These are phyloP conservation scores for Chrysolina americana DNA, from an alignment of 2,888 invertebrate species.

Conservation along the genomic window DNA sequence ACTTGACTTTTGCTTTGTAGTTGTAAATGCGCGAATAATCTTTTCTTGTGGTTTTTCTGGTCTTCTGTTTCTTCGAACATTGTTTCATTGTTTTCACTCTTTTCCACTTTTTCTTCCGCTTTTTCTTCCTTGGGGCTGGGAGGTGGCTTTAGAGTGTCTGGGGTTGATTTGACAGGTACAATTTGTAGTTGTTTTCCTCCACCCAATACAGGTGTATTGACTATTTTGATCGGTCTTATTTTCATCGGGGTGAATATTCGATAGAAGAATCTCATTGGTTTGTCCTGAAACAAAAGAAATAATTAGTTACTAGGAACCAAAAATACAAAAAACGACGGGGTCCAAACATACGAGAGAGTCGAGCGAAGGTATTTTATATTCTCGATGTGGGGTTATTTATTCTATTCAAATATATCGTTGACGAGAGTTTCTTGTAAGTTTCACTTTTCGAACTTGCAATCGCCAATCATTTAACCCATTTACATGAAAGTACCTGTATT, in stretches of 20 bases:
- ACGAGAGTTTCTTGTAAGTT: neutral
- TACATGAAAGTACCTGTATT: neutral
- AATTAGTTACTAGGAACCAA: neutral
- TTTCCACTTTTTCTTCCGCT: constrained; percentile 40
- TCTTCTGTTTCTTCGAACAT: constrained; percentile 55
- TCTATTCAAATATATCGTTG: no score
- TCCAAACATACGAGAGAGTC: neutral
- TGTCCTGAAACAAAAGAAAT: constrained; percentile 69
- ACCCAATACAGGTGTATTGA: constrained; percentile 64
- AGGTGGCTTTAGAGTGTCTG: constrained; percentile 41
- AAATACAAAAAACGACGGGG: neutral
- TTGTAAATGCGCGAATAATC: constrained; percentile 65
- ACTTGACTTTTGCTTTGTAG: constrained; percentile 63
- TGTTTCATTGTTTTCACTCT: constrained; percentile 36
- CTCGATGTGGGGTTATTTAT: neutral
- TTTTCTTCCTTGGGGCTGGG: constrained; percentile 40
- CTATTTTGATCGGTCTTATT: constrained; percentile 67
- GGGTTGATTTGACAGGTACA: constrained; percentile 59
- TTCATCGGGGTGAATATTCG: constrained; percentile 71
- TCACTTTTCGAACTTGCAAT: neutral
- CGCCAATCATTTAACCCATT: neutral
- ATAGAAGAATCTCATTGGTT: constrained; percentile 78
- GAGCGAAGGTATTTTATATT: neutral
- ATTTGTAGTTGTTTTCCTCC: constrained; percentile 67
- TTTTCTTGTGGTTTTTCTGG: constrained; percentile 60